Evolutionary conservation across 2,797 vertebrate species (phyloP), one percentile per base, ranked within the genome.

Genomic region (Dallia pectoralis): DNA sequence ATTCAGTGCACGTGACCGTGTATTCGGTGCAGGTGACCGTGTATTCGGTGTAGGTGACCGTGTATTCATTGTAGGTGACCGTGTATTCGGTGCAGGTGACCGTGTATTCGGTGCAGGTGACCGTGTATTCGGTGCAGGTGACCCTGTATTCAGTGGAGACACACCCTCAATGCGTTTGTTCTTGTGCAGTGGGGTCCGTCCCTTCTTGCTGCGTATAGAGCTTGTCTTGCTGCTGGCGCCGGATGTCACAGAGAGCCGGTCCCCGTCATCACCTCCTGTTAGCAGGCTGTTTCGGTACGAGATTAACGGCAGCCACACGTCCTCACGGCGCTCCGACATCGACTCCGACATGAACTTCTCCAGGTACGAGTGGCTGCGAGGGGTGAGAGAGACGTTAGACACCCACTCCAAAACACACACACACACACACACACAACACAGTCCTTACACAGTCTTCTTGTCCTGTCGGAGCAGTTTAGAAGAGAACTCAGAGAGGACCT

Each of bases 391-490:
- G 19, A 0, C 19, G 51, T 56, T 56, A 25, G 40, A 11, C 40
- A 36, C n/a, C n/a, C n/a, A n/a, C n/a, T n/a, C n/a, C n/a, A n/a
- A n/a, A 36, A 36, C 22, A 61, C 30, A 25, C 74, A 65, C 44
- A 59, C 53, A 53, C n/a, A 47, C n/a, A 63, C 29, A 71, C 61
- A 47, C 19, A 25, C 33, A 66, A 53, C 40, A 29, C 29, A 36
- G 78, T 1, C 93, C 97, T 96, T 97, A 99, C 98, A 99, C 97
- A n/a, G 98, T 99, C 92, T 98, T 99, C 80, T 99, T 99, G 91
- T 99, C 98, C 82, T 99, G 98, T 30, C 97, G 95, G 81, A 99
- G 91, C 56, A 99, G 94, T 87, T 99, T 99, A 74, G 98, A 99
- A 71, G 98, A 99, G 87, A 99, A 99, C 88, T 99, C 97, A 81